Conservation (phyloP, 1,140 invertebrate genomes). For the Euwallacea fornicatus region DNA sequence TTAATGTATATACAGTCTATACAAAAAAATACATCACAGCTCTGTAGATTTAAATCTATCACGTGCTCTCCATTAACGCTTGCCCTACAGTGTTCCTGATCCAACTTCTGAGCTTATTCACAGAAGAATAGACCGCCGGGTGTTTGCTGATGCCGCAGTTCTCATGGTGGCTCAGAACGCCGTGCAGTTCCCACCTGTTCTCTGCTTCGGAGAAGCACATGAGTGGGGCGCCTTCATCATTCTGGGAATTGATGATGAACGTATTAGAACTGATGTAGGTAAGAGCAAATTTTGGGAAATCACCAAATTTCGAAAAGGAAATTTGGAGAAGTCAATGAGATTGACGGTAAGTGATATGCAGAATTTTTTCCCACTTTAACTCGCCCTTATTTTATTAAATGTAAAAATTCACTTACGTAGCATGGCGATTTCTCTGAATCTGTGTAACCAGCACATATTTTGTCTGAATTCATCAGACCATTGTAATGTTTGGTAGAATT, state of each 20-base stretch:
- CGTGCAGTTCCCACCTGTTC: slow-evolving; percentile 63
- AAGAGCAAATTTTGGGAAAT: slow-evolving; percentile 16
- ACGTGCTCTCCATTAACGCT: slow-evolving; percentile 10
- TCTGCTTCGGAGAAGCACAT: slow-evolving; percentile 62
- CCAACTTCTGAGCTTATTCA: slow-evolving; percentile 51
- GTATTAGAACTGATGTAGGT: slow-evolving; percentile 12
- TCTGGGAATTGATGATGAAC: slow-evolving; percentile 55
- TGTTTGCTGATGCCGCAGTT: slow-evolving; percentile 61
- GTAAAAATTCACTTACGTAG: slow-evolving; percentile 57
- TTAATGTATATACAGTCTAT: slow-evolving; percentile 28
- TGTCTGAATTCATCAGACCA: slow-evolving; percentile 58
- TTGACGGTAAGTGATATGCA: too few relatives aligned
- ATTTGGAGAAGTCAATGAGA: too few relatives aligned
- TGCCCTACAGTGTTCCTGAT: slow-evolving; percentile 51
- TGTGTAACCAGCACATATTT: slow-evolving; percentile 63
- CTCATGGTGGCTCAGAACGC: slow-evolving; percentile 62
- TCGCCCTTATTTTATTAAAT: neutral
- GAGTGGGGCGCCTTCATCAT: slow-evolving; percentile 66
- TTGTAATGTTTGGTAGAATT: slow-evolving; percentile 65
- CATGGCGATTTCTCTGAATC: slow-evolving; percentile 61
- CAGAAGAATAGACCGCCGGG: slow-evolving; percentile 60
- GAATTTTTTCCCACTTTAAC: slow-evolving; percentile 12
- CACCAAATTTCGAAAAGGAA: too few relatives aligned
- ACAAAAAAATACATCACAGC: slow-evolving; percentile 27
- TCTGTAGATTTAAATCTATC: neutral